These are phyloP conservation scores for Sakesphorus luctuosus DNA, from an alignment of 2,113 vertebrate species.

Conservation along the genomic window DNA sequence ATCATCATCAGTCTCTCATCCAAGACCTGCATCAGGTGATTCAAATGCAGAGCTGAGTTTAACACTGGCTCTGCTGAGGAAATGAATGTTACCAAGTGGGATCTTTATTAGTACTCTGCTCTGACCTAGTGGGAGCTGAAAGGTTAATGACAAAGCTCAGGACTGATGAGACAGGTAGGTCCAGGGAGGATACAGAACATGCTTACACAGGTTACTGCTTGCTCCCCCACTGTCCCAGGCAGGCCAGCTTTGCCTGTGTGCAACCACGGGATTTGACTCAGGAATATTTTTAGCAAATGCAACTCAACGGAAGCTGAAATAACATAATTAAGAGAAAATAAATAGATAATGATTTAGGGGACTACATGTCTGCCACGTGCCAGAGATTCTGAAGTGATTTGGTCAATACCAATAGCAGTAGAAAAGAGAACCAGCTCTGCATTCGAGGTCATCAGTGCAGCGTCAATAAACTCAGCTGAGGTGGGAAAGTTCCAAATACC, in stretches of 20 bases:
- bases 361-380: background rate
- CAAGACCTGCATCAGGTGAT: background rate
- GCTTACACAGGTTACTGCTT: background rate
- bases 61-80: background rate
- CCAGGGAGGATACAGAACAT: background rate
- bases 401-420: background rate
- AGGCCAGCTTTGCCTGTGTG: background rate
- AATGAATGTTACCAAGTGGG: background rate
- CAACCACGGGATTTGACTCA: background rate
- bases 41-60: background rate
- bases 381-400: background rate
- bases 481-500: background rate
- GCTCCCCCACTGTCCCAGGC: background rate
- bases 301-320: background rate
- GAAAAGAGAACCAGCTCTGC: background rate
- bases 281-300: background rate
- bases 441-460: background rate
- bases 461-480: background rate
- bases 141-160: background rate
- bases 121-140: background rate
- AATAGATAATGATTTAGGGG: background rate
- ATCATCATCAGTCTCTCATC: background rate
- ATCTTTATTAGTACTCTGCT: background rate
- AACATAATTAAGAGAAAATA: background rate
- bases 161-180: accelerated